Conservation (phyloP, 1,140 invertebrate species). For the Drosophila sucinea region DNA sequence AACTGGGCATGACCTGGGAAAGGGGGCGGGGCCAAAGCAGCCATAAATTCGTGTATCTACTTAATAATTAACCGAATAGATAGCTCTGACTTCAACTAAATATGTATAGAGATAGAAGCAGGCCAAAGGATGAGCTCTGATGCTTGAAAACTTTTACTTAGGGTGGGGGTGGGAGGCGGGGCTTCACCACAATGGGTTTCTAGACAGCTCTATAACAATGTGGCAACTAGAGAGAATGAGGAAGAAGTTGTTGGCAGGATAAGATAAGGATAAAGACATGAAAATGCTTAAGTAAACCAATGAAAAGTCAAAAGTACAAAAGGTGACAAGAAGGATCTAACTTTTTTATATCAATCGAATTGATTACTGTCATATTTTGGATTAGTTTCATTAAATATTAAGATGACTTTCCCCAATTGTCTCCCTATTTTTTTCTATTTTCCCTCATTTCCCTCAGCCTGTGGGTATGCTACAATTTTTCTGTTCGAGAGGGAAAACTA, state of each 20-base stretch:
- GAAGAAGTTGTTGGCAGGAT: not conserved
- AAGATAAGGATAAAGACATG: not conserved
- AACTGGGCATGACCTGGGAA: not conserved
- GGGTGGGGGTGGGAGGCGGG: not conserved
- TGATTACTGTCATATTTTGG: too few species aligned
- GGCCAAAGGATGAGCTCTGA: constrained; percentile 1
- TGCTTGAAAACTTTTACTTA: constrained; percentile 35
- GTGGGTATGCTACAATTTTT: constrained; percentile 18
- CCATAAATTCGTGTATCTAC: constrained; percentile 78
- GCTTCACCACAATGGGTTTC: constrained; percentile 27
- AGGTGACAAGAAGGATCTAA: not conserved
- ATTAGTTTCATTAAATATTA: too few species aligned
- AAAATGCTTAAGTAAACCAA: constrained; percentile 20
- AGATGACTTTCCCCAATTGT: too few species aligned
- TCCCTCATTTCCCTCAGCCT: not conserved
- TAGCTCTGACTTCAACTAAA: not conserved
- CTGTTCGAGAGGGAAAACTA: constrained; percentile 30
- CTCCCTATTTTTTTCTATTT: not conserved
- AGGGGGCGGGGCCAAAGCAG: constrained; percentile 14
- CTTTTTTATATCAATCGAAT: too few species aligned
- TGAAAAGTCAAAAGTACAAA: constrained; percentile 38
- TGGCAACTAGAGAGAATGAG: constrained; percentile 22
- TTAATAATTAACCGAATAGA: constrained; percentile 70
- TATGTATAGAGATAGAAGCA: constrained; percentile 23
- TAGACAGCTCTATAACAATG: constrained; percentile 27